phyloP scores from a whole-genome alignment of 2,888 invertebrate genomes.

The Rhamnusium bicolor region DNA sequence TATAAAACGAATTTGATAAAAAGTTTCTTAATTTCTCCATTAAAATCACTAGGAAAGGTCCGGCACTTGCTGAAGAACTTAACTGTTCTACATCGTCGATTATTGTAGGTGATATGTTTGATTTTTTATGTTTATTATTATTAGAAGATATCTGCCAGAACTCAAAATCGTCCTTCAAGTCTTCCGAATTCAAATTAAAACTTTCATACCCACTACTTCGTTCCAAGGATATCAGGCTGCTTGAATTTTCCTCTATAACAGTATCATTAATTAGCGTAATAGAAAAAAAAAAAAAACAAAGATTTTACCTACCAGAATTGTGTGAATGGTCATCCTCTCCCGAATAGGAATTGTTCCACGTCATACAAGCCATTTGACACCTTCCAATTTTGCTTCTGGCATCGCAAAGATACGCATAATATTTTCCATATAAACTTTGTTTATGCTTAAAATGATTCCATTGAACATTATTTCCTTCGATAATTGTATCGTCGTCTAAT shows the following conservation, averaged over 20 bases:
- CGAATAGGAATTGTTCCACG: constrained; percentile 88
- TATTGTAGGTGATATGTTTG: constrained; percentile 48
- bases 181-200: constrained; percentile 76
- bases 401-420: constrained; percentile 89
- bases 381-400: constrained; percentile 85
- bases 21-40: constrained; percentile 88
- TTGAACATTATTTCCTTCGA: constrained; percentile 63
- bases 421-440: constrained; percentile 85
- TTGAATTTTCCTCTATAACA: constrained; percentile 64
- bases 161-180: constrained; percentile 67
- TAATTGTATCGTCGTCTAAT: constrained; percentile 55
- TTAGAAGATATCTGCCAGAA: constrained; percentile 68
- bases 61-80: constrained; percentile 71
- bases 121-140: constrained; percentile 46
- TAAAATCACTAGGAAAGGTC: constrained; percentile 87
- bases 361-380: constrained; percentile 81
- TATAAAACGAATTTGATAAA: constrained; percentile 86
- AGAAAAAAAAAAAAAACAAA: neutral
- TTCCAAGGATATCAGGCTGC: constrained; percentile 81
- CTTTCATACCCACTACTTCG: constrained; percentile 88
- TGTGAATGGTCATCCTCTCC: constrained; percentile 70
- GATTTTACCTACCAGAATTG: constrained; percentile 44
- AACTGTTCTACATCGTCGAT: constrained; percentile 72
- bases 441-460: constrained; percentile 74
- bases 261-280: neutral